phyloP scores from a whole-genome alignment of 2,113 vertebrate genomes.

The Bos indicus region DNA sequence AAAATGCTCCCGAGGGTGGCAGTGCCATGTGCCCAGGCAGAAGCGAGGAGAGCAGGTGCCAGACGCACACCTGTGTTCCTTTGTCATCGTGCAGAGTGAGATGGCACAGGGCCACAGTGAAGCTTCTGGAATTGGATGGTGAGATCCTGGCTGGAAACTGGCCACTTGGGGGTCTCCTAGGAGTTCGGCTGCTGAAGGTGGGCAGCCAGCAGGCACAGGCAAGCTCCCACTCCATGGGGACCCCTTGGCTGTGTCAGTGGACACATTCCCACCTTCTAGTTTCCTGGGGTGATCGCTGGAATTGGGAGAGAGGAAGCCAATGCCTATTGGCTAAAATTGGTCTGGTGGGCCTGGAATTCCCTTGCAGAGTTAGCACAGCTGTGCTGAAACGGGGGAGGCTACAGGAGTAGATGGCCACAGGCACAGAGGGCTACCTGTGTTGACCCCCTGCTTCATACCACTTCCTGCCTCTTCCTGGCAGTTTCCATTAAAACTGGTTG shows the following conservation, averaged over 20 bases:
- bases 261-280: background rate
- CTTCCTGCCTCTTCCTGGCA: background rate
- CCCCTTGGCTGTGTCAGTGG: fast-evolving
- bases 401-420: background rate
- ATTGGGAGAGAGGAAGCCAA: background rate
- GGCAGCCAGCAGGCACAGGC: background rate
- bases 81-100: background rate
- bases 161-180: background rate
- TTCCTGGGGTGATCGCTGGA: background rate
- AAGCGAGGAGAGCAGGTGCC: fast-evolving
- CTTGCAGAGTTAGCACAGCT: too few species aligned
- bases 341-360: background rate
- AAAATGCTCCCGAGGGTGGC: background rate
- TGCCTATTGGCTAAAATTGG: background rate
- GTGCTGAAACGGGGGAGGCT: fast-evolving
- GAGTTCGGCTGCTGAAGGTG: background rate
- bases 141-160: background rate
- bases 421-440: background rate
- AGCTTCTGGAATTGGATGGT: background rate
- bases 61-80: fast-evolving
- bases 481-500: background rate
- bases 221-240: fast-evolving
- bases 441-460: background rate
- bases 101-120: background rate
- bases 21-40: background rate